Evolutionary conservation across 1,140 invertebrate genomes (phyloP).

Genomic region (Brachystomella parvula): DNA sequence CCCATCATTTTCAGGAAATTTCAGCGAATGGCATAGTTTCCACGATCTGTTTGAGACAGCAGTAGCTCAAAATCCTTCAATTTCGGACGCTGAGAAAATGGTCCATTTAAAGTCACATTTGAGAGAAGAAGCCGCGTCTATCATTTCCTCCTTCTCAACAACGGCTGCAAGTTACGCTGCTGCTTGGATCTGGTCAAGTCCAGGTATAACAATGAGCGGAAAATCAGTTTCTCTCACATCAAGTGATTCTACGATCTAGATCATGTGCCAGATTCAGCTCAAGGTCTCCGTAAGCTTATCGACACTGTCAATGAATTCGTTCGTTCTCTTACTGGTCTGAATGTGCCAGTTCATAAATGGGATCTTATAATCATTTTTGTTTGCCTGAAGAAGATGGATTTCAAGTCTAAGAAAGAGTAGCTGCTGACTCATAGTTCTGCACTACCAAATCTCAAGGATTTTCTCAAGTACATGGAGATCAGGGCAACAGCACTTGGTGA

Average conservation of each 20-base stretch:
- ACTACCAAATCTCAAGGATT: neutral
- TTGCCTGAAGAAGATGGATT: neutral
- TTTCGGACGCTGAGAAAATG: no score
- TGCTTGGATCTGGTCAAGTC: neutral
- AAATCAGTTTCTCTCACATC: neutral
- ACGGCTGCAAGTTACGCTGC: no score
- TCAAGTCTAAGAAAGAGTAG: neutral
- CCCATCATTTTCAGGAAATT: no score
- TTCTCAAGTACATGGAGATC: neutral
- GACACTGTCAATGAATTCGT: neutral
- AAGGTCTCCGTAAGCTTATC: neutral
- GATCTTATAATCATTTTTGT: neutral
- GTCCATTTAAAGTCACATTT: no score
- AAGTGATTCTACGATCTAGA: neutral
- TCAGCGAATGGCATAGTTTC: no score
- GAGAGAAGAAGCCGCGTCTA: no score
- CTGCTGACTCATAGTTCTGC: neutral
- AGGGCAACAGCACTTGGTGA: conserved; percentile 1
- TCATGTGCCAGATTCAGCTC: neutral
- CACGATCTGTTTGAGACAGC: no score
- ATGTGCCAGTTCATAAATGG: neutral
- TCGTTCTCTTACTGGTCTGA: conserved; percentile 1
- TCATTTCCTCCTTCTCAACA: no score
- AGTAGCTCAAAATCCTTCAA: no score
- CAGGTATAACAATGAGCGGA: conserved; percentile 1